phyloP scores from a whole-genome alignment of 2,888 invertebrate genomes.

The Tenthredo livida region DNA sequence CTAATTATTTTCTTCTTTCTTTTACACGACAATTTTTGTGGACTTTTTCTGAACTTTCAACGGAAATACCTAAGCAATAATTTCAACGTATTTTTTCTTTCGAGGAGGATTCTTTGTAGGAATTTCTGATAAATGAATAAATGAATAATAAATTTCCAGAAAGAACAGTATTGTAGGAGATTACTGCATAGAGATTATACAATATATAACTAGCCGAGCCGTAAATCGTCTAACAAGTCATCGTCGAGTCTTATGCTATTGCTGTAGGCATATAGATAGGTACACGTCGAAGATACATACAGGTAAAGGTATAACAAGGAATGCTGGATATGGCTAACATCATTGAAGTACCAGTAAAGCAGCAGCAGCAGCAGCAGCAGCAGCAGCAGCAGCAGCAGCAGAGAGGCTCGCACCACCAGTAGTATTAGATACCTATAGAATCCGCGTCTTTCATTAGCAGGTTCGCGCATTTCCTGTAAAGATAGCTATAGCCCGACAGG shows the following conservation, averaged over 20 bases:
- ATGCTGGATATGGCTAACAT: not conserved
- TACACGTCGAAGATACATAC: not conserved
- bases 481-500: not conserved
- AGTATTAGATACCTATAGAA: not conserved
- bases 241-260: conserved; percentile 7
- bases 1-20: not conserved
- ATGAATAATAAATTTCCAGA: not conserved
- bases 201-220: conserved; percentile 31
- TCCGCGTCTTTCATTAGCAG: conserved; percentile 34
- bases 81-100: too few relatives aligned
- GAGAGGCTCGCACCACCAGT: not conserved
- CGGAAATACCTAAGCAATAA: too few relatives aligned
- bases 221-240: conserved; percentile 51
- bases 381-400: not conserved
- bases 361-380: not conserved
- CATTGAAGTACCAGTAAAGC: not conserved
- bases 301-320: not conserved
- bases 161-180: not conserved
- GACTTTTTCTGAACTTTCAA: too few relatives aligned
- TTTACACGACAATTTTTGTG: too few relatives aligned
- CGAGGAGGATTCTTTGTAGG: too few relatives aligned
- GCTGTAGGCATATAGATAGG: not conserved
- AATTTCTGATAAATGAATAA: not conserved
- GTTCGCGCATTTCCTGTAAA: conserved; percentile 39
- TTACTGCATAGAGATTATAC: not conserved